These are phyloP conservation scores for Scelioninae gen. 1 DNA, from an alignment of 2,888 invertebrate genomes.

Conservation along the genomic window DNA sequence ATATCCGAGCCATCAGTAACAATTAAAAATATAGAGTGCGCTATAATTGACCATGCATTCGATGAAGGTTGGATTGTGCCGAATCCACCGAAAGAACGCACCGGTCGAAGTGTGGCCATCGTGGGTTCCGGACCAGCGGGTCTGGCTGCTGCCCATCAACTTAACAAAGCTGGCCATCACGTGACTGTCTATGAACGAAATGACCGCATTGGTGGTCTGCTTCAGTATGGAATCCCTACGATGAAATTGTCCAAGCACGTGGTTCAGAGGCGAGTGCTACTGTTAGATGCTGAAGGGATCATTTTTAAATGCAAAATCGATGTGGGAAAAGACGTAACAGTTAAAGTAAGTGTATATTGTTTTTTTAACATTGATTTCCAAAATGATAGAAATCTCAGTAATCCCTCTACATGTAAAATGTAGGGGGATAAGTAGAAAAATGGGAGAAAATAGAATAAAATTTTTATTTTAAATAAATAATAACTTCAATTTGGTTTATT, in stretches of 20 bases:
- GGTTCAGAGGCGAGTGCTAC: slow-evolving; percentile 93
- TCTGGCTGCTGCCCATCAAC: slow-evolving; percentile 97
- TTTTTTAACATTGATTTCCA: no score
- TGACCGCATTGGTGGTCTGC: slow-evolving; percentile 96
- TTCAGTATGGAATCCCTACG: slow-evolving; percentile 99
- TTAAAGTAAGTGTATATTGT: slow-evolving; percentile 83
- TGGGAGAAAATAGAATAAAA: no score
- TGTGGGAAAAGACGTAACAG: slow-evolving; percentile 95
- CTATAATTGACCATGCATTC: slow-evolving; percentile 99
- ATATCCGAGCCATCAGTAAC: slow-evolving; percentile 98
- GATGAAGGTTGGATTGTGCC: slow-evolving; percentile 97
- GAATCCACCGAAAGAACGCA: slow-evolving; percentile 89
- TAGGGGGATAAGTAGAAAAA: no score
- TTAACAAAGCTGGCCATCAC: slow-evolving; percentile 98
- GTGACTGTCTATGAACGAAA: slow-evolving; percentile 99
- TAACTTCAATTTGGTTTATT: no score
- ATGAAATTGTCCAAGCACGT: slow-evolving; percentile 99
- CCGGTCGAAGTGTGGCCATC: slow-evolving; percentile 93
- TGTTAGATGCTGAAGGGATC: slow-evolving; percentile 95
- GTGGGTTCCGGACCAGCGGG: slow-evolving; percentile 98
- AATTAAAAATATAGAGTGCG: slow-evolving; percentile 99
- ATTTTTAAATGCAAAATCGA: slow-evolving; percentile 94
- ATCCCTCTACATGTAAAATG: no score
- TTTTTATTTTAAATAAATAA: no score
- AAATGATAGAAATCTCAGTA: no score